Evolutionary conservation across 2,888 invertebrate species (phyloP).

Genomic region (Lathronympha strigana): DNA sequence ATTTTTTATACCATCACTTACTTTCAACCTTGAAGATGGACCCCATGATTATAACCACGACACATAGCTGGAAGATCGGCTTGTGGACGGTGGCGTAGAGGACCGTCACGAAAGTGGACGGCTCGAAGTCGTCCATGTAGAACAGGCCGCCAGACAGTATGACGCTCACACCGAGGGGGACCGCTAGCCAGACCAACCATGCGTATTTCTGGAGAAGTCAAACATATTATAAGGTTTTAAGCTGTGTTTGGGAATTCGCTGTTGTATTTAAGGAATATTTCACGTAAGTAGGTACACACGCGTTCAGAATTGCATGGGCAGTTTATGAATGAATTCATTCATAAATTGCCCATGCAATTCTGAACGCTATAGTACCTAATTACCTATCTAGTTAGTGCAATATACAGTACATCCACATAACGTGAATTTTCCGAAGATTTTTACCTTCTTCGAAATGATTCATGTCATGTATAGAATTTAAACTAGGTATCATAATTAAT

Average conservation of each 20-base stretch:
- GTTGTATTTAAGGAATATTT: too few species aligned
- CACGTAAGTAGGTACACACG: too few species aligned
- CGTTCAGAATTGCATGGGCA: too few species aligned
- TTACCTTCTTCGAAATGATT: too few species aligned
- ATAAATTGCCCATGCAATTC: too few species aligned
- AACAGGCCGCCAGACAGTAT: conserved; percentile 71
- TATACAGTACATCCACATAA: too few species aligned
- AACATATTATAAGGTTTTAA: neutral
- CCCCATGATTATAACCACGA: conserved; percentile 58
- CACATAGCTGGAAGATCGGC: conserved; percentile 62
- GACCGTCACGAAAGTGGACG: conserved; percentile 49
- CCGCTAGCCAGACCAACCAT: conserved; percentile 58
- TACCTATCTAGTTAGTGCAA: too few species aligned
- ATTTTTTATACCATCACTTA: conserved; percentile 47
- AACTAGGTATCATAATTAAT: too few species aligned
- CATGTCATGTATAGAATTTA: too few species aligned
- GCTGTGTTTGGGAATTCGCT: neutral
- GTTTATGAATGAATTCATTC: too few species aligned
- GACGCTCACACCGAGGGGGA: conserved; percentile 61
- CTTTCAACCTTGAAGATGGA: conserved; percentile 68
- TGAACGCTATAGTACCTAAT: too few species aligned
- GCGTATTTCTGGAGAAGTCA: conserved; percentile 57
- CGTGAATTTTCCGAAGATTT: too few species aligned
- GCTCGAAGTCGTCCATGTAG: conserved; percentile 57
- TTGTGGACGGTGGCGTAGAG: conserved; percentile 67